Evolutionary conservation across 2,888 invertebrate genomes (phyloP).

Genomic region (Diaperis boleti): DNA sequence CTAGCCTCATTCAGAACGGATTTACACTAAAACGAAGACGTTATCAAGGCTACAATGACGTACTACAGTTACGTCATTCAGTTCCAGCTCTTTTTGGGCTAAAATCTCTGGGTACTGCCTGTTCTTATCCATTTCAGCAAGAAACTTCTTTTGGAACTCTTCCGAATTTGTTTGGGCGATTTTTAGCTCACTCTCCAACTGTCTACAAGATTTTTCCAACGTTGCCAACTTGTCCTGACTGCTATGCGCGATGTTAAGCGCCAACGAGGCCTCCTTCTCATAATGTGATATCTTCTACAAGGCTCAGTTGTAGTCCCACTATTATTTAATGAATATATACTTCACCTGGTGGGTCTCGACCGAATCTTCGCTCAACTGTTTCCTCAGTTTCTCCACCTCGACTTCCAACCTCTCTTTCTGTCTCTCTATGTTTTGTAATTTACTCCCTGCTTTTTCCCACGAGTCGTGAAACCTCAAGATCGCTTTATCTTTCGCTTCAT

Average conservation of each 20-base stretch:
- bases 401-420: conserved; percentile 59
- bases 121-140: conserved; percentile 62
- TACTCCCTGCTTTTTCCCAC: conserved; percentile 68
- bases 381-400: conserved; percentile 54
- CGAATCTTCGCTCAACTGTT: conserved; percentile 51
- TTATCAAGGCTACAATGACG: conserved; percentile 3
- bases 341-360: conserved; percentile 60
- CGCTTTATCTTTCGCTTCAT: conserved; percentile 79
- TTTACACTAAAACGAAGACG: conserved; percentile 57
- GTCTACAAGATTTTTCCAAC: conserved; percentile 68
- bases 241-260: conserved; percentile 76
- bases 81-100: conserved; percentile 71
- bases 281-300: conserved; percentile 70
- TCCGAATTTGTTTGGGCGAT: conserved; percentile 47
- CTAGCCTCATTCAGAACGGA: conserved; percentile 56
- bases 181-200: conserved; percentile 66
- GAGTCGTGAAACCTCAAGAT: conserved; percentile 76
- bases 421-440: conserved; percentile 58
- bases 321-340: too few relatives aligned
- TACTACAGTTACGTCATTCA: conserved; percentile 70
- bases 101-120: conserved; percentile 72
- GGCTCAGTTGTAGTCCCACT: too few relatives aligned
- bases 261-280: conserved; percentile 80
- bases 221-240: conserved; percentile 75
- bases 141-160: conserved; percentile 49